A percentile compares a stretch with the other conserved stretches of the same genome.
Evolutionary conservation across 2,113 vertebrate genomes (phyloP).

Genomic region (Anolis carolinensis): DNA sequence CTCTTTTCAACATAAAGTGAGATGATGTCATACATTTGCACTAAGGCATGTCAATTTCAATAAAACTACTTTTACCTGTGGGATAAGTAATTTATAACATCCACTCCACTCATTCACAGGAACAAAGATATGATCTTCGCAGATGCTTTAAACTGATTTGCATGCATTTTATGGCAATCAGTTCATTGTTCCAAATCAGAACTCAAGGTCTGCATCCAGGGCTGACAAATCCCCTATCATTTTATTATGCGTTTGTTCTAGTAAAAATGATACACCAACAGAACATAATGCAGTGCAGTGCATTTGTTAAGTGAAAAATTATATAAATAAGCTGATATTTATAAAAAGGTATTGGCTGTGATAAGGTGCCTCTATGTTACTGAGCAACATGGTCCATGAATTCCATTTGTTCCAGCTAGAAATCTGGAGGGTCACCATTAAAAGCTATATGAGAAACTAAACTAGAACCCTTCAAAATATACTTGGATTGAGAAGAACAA

Average conservation of each 20-base stretch:
- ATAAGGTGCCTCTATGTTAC: neutral
- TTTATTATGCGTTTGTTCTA: slow-evolving; percentile 54
- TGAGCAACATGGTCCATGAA: neutral
- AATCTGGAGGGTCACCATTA: slow-evolving; percentile 1
- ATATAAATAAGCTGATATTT: slow-evolving; percentile 67
- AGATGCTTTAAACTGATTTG: neutral
- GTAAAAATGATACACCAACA: slow-evolving; percentile 54
- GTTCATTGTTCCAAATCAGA: slow-evolving; percentile 34
- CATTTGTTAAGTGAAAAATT: slow-evolving; percentile 61
- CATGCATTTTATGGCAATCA: slow-evolving; percentile 33
- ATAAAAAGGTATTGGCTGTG: slow-evolving; percentile 62
- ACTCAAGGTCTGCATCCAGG: slow-evolving; percentile 29
- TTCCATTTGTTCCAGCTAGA: neutral
- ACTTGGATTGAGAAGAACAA: slow-evolving; percentile 7
- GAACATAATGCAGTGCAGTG: slow-evolving; percentile 60
- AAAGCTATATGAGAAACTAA: slow-evolving; percentile 65
- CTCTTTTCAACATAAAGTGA: neutral
- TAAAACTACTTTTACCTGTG: neutral
- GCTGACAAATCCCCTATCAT: slow-evolving; percentile 55
- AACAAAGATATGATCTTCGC: slow-evolving; percentile 11
- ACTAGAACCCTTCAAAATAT: slow-evolving; percentile 65
- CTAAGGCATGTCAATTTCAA: neutral
- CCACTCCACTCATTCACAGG: neutral
- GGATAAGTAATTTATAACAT: neutral
- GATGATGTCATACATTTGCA: neutral